Conservation (phyloP, 2,113 vertebrate genomes). For the Hylia prasina region DNA sequence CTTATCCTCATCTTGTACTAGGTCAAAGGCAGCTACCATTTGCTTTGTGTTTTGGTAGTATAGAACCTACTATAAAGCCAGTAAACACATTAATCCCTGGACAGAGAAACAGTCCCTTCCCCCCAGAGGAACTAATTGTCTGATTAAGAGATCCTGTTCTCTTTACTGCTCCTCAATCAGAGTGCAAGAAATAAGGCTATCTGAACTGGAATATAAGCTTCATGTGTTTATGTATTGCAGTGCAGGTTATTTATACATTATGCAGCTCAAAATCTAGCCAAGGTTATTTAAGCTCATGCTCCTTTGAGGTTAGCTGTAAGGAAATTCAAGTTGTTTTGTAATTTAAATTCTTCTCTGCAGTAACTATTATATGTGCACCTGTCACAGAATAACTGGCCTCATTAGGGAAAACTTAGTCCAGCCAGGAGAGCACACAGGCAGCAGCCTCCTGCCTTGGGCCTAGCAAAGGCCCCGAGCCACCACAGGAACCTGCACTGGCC, state of each 20-base stretch:
- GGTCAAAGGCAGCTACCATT: neutral
- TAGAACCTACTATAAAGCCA: neutral
- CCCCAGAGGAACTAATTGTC: neutral
- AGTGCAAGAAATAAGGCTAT: neutral
- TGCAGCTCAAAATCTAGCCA: neutral
- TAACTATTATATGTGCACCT: neutral
- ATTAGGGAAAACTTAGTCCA: neutral
- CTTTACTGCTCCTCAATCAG: neutral
- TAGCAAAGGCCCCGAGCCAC: neutral
- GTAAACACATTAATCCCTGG: neutral
- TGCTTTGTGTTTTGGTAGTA: neutral
- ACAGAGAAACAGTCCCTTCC: neutral
- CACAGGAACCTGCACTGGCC: neutral
- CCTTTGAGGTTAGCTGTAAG: neutral
- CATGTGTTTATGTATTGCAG: neutral
- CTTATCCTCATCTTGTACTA: neutral
- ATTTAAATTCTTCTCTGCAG: neutral
- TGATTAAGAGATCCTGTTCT: neutral
- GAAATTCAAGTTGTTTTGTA: neutral
- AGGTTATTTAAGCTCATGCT: neutral
- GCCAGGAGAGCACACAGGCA: fast-evolving
- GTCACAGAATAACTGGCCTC: neutral
- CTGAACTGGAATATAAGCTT: neutral
- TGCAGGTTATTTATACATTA: neutral
- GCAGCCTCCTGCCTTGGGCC: neutral